Percentiles rank a stretch among this genome's conserved stretches.
Evolutionary conservation across 2,888 invertebrate species (phyloP).

Genomic region (Macrosoma leucophasiata): DNA sequence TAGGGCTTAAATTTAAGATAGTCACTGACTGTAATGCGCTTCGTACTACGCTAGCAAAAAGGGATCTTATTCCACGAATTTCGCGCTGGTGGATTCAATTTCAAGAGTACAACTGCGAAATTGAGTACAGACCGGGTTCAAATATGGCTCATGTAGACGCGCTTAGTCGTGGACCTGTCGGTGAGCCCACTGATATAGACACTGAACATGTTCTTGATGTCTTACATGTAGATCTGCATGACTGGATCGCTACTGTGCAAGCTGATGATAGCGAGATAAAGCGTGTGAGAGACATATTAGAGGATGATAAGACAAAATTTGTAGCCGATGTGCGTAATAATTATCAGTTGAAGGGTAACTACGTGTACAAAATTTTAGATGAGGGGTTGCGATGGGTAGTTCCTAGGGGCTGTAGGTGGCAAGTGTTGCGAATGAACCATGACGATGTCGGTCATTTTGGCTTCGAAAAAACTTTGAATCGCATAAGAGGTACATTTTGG

Average conservation of each 20-base stretch:
- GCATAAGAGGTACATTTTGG: slow-evolving; percentile 17
- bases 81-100: slow-evolving; percentile 21
- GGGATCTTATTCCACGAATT: slow-evolving; percentile 24
- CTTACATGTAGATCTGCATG: too few relatives aligned
- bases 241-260: too few relatives aligned
- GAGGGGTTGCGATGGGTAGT: too few relatives aligned
- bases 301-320: too few relatives aligned
- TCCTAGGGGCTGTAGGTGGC: slow-evolving; percentile 25
- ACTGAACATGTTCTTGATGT: too few relatives aligned
- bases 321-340: too few relatives aligned
- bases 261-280: too few relatives aligned
- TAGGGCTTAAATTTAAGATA: slow-evolving; percentile 26
- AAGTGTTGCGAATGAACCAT: slow-evolving; percentile 22
- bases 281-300: too few relatives aligned
- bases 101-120: slow-evolving; percentile 20
- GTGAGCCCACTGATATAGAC: background rate
- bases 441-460: slow-evolving; percentile 26
- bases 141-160: slow-evolving; percentile 35
- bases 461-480: slow-evolving; percentile 15
- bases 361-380: slow-evolving; percentile 16
- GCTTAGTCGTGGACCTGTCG: too few relatives aligned
- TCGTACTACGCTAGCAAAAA: slow-evolving; percentile 20
- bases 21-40: slow-evolving; percentile 27
- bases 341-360: too few relatives aligned
- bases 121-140: slow-evolving; percentile 22